These are phyloP conservation scores for Erpetoichthys calabaricus DNA, from an alignment of 2,797 vertebrate genomes.

Conservation along the genomic window DNA sequence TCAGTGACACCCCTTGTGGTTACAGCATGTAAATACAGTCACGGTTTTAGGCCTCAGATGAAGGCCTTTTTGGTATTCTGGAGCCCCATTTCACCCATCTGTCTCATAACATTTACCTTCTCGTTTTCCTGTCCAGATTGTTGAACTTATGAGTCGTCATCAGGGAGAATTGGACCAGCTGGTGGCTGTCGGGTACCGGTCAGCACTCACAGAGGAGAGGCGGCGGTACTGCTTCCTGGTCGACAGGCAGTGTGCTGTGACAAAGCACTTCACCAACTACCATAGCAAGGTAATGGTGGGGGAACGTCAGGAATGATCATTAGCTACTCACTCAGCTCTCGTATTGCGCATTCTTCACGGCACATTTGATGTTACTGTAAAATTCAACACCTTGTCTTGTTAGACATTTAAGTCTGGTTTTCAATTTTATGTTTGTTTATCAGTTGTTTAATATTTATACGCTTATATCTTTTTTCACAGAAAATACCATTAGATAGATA, in stretches of 20 bases:
- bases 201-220: constrained; percentile 67
- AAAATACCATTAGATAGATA: too few relatives aligned
- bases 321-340: not conserved
- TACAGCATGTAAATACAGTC: not conserved
- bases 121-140: constrained; percentile 39
- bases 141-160: constrained; percentile 69
- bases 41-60: not conserved
- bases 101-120: too few relatives aligned
- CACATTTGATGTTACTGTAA: too few relatives aligned
- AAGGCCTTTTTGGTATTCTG: not conserved
- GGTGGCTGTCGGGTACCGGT: constrained; percentile 64
- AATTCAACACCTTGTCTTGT: too few relatives aligned
- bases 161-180: constrained; percentile 63
- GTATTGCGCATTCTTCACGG: too few relatives aligned
- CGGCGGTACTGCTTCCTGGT: constrained; percentile 71
- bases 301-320: not conserved
- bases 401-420: too few relatives aligned
- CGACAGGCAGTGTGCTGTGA: constrained; percentile 69
- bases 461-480: too few relatives aligned
- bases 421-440: too few relatives aligned
- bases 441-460: too few relatives aligned
- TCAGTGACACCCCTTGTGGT: too few relatives aligned
- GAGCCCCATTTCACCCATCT: not conserved
- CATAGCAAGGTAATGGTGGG: constrained; percentile 54
- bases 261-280: constrained; percentile 68